Conservation (phyloP, 2,797 vertebrate genomes). For the Sebastes hubbsi region DNA sequence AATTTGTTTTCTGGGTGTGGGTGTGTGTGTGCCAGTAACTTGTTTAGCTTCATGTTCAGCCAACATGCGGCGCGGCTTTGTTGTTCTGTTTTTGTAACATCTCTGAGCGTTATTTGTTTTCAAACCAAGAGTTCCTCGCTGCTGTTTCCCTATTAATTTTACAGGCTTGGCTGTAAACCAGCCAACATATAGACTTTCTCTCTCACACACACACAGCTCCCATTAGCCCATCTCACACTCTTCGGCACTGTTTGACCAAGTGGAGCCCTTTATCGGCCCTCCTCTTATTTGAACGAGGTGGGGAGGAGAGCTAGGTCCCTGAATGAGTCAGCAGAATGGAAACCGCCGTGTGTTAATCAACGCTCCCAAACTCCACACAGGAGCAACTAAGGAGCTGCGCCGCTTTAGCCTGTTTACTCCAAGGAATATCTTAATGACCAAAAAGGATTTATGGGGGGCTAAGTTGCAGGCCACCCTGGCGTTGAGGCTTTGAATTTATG, state of each 20-base stretch:
- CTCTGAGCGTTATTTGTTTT: conserved; percentile 28
- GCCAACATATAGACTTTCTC: conserved; percentile 9
- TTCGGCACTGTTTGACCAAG: conserved; percentile 65
- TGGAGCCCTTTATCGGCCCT: conserved; percentile 61
- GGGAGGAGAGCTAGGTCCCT: conserved; percentile 59
- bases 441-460: conserved; percentile 72
- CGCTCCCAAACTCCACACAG: conserved; percentile 46
- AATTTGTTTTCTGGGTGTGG: conserved; percentile 53
- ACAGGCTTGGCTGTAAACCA: conserved; percentile 25
- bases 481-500: conserved; percentile 52
- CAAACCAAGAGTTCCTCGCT: not conserved
- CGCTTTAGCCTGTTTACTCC: conserved; percentile 60
- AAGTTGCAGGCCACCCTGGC: conserved; percentile 38
- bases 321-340: conserved; percentile 76
- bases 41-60: conserved; percentile 31
- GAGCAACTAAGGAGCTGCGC: conserved; percentile 55
- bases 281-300: conserved; percentile 61
- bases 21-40: conserved; percentile 24
- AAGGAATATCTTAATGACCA: conserved; percentile 73
- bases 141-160: conserved; percentile 35
- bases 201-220: conserved; percentile 35
- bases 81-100: conserved; percentile 5
- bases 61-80: conserved; percentile 20
- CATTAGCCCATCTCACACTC: conserved; percentile 67
- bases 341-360: conserved; percentile 70